A percentile compares a stretch with the other conserved stretches of the same genome.
Evolutionary conservation across 1,140 invertebrate species (phyloP).

Genomic region (Asobara japonica): DNA sequence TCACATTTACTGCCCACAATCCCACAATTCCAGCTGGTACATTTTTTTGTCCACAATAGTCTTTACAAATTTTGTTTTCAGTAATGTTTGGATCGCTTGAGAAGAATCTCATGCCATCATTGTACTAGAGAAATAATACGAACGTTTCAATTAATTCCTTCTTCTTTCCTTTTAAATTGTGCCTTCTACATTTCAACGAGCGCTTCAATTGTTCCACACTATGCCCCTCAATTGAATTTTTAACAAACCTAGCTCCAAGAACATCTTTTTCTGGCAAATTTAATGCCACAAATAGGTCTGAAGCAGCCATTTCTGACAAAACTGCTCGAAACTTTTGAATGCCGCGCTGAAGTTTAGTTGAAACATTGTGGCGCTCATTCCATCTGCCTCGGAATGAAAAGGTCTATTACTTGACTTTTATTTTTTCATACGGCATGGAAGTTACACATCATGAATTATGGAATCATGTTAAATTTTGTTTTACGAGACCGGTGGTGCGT

Average conservation of each 20-base stretch:
- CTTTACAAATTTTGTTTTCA: no score
- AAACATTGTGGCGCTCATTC: neutral
- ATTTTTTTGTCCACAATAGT: no score
- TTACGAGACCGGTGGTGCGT: no score
- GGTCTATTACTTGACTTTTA: no score
- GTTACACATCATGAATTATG: no score
- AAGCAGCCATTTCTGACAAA: neutral
- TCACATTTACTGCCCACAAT: no score
- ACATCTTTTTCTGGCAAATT: neutral
- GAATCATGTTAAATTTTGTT: no score
- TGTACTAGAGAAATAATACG: neutral
- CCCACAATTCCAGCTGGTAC: no score
- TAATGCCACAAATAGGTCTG: neutral
- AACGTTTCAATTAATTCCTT: neutral
- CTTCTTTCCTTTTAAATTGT: neutral
- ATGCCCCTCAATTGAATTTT: neutral
- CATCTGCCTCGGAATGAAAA: neutral
- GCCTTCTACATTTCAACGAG: neutral
- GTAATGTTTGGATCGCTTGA: no score
- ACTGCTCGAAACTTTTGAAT: constrained; percentile 20
- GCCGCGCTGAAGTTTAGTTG: neutral
- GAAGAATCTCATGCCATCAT: no score
- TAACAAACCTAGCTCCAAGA: neutral
- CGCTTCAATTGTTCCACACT: no score
- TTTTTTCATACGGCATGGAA: no score